A percentile compares a stretch with the other conserved stretches of the same genome.
These are phyloP conservation scores for Macaria notata DNA, from an alignment of 2,888 invertebrate genomes.

Conservation along the genomic window DNA sequence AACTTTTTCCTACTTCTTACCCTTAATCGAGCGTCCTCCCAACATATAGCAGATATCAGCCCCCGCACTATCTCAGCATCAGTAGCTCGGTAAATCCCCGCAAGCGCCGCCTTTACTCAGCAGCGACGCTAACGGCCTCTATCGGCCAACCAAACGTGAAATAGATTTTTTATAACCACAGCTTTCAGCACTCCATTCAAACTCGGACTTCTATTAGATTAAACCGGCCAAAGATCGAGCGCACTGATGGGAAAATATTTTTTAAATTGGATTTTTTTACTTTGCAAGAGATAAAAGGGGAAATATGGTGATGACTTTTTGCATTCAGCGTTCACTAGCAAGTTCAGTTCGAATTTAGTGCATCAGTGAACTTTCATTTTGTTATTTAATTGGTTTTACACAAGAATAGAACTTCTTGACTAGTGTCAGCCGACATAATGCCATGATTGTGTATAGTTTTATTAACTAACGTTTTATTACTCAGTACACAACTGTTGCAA, in stretches of 20 bases:
- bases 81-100: constrained; percentile 3
- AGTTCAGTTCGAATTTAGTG: neutral
- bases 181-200: constrained; percentile 20
- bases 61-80: too few species aligned
- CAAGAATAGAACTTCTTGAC: too few species aligned
- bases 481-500: too few species aligned
- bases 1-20: too few species aligned
- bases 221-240: constrained; percentile 23
- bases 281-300: constrained; percentile 23
- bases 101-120: constrained; percentile 22
- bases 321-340: constrained; percentile 4
- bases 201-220: constrained; percentile 31
- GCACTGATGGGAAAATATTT: constrained; percentile 28
- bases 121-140: constrained; percentile 22
- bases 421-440: too few species aligned
- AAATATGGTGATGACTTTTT: constrained; percentile 32
- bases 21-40: too few species aligned
- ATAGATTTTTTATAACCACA: constrained; percentile 32
- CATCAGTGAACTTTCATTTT: too few species aligned
- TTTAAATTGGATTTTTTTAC: constrained; percentile 31
- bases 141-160: constrained; percentile 30
- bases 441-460: too few species aligned
- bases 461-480: too few species aligned
- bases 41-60: too few species aligned
- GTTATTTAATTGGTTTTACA: too few species aligned